Percentiles rank a stretch among this genome's conserved stretches.
Conservation (phyloP, 1,140 invertebrate species). For the Drosophila triauraria region DNA sequence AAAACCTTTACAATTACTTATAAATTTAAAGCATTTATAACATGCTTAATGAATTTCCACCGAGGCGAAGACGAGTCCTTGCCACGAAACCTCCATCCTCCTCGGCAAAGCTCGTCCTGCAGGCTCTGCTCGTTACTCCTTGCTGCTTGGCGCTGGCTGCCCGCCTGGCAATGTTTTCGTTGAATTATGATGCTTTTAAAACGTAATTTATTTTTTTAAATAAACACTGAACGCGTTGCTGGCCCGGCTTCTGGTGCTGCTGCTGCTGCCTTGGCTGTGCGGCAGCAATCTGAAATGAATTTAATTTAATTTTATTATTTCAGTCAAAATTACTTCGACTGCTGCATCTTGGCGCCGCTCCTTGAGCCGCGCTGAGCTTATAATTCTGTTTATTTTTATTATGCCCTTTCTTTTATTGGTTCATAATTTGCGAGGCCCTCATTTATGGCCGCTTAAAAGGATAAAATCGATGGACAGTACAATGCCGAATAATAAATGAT, state of each 20-base stretch:
- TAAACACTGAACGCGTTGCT: conserved; percentile 64
- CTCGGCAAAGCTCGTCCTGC: neutral
- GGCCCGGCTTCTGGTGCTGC: conserved; percentile 21
- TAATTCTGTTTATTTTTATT: conserved; percentile 70
- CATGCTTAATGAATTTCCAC: conserved; percentile 80
- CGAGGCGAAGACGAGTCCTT: conserved; percentile 43
- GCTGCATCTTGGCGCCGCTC: conserved; percentile 36
- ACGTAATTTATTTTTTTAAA: conserved; percentile 82
- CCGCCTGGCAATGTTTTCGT: conserved; percentile 73
- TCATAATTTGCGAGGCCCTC: conserved; percentile 47
- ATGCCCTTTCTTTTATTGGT: conserved; percentile 46
- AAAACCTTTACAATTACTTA: conserved; percentile 81
- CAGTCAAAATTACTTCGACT: conserved; percentile 67
- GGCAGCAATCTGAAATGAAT: conserved; percentile 76
- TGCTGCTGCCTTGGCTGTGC: conserved; percentile 36
- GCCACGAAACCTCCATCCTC: neutral
- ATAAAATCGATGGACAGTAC: conserved; percentile 25
- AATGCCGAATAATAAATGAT: neutral
- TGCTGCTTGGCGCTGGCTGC: conserved; percentile 23
- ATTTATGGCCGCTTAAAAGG: conserved; percentile 57
- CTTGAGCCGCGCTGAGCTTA: conserved; percentile 61
- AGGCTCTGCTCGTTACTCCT: conserved; percentile 12
- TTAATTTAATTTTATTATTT: conserved; percentile 82
- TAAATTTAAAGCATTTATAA: conserved; percentile 80
- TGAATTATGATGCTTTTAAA: conserved; percentile 83